These are phyloP conservation scores for Cyprinus carpio DNA, from an alignment of 2,113 vertebrate genomes.

Conservation along the genomic window DNA sequence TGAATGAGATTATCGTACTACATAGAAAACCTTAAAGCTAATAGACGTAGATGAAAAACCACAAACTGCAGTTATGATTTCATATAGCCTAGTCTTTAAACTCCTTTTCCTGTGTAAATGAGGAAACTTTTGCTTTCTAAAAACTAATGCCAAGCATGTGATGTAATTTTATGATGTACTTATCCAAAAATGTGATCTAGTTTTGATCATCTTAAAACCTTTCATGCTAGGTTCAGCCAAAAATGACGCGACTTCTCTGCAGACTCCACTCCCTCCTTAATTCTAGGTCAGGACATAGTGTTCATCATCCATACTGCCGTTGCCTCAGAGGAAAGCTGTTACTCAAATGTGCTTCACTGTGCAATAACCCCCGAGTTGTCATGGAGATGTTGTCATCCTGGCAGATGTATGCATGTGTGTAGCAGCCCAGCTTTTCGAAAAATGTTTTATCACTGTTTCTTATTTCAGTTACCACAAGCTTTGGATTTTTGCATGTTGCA, in stretches of 20 bases:
- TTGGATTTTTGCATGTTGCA: not conserved
- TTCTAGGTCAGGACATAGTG: constrained; percentile 21
- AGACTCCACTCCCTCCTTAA: not conserved
- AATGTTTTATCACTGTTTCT: not conserved
- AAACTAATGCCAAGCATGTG: not conserved
- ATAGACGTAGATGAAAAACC: not conserved
- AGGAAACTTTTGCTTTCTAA: not conserved
- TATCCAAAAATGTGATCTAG: constrained; percentile 16
- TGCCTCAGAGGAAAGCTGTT: constrained; percentile 48
- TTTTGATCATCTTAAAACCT: not conserved
- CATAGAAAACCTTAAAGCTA: not conserved
- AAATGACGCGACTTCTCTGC: not conserved
- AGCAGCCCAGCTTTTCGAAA: not conserved
- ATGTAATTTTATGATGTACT: constrained; percentile 5
- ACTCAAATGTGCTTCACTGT: constrained; percentile 50
- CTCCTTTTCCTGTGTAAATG: not conserved
- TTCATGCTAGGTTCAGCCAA: constrained; percentile 11
- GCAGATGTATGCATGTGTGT: constrained; percentile 2
- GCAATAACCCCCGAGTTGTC: constrained; percentile 55
- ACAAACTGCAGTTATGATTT: not conserved
- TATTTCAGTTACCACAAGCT: not conserved
- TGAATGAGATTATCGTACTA: not conserved
- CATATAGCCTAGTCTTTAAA: not conserved
- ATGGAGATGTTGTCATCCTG: constrained; percentile 48
- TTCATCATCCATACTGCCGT: not conserved